Evolutionary conservation across 2,797 vertebrate species (phyloP), one percentile per base, ranked within the genome.

Genomic region (Craterocephalus amniculus): DNA sequence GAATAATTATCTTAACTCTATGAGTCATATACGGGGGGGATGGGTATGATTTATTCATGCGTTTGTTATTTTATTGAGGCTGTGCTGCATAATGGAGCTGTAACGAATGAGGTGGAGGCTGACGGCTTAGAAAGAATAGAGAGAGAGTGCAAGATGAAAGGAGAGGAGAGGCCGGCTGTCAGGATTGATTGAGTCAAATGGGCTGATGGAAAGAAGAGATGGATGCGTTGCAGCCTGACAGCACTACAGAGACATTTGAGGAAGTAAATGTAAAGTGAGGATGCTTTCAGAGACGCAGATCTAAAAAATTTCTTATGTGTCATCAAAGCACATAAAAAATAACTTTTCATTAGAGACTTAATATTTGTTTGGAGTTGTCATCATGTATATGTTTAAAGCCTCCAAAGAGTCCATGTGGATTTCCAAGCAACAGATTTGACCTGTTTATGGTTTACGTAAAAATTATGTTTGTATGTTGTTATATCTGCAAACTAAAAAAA

Each of bases 1-100:
- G 84, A 88, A 89, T 89, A 88, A 89, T 91, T 88, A 88, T 74
- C 83, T 76, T 55, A 83, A 80, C 74, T 78, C 74, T 67, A 10
- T 76, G 83, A 81, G 85, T 88, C 83, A 79, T 38, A 80, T 78
- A 67, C 69, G 83, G 63, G 38, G 72, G 63, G 74, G 35, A 32
- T 6, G 77, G 48, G n/a, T 34, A 67, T 88, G 84, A 86, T 88
- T 89, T 91, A 91, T 90, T 91, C 89, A 90, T 88, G 75, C 71
- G 7, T 81, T 85, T 87, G 59, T 81, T 86, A 76, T 85, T 85
- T 87, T 66, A 85, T 79, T 64, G 72, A 78, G 78, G 76, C 82
- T 8, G 57, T 8, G 22, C 81, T 38, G 80, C 79, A 85, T 90
- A 87, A 90, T 88, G 40, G 81, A 85, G 88, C 84, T 55, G 82